Evolutionary conservation across 2,797 vertebrate species (phyloP).

Genomic region (Loris lydekkerianus): DNA sequence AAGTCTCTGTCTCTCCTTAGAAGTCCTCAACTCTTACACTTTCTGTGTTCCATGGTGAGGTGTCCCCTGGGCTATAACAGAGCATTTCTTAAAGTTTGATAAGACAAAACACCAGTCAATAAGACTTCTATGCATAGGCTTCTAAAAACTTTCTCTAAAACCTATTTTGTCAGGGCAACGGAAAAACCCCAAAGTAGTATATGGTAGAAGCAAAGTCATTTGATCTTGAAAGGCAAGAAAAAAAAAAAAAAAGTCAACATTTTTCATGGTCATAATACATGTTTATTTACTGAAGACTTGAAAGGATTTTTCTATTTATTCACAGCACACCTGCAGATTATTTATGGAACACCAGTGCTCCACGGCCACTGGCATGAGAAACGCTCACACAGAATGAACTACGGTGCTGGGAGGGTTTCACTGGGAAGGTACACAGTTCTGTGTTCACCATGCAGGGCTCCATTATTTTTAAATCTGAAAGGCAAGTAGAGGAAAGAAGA

Average conservation of each 20-base stretch:
- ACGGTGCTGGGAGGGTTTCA: background rate
- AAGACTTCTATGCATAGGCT: background rate
- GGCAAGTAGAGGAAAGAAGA: background rate
- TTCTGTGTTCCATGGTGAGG: background rate
- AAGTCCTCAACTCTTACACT: background rate
- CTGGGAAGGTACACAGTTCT: background rate
- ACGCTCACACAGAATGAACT: background rate
- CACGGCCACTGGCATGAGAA: background rate
- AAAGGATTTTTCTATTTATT: background rate
- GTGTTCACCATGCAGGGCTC: no score
- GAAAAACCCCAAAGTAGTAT: background rate
- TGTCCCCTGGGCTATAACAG: background rate
- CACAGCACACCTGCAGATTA: background rate
- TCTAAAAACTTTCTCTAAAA: constrained; percentile 36
- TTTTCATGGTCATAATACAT: background rate
- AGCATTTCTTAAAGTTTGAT: background rate
- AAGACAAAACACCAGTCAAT: background rate
- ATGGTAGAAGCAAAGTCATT: background rate
- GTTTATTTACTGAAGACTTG: constrained; percentile 11
- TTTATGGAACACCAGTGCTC: background rate
- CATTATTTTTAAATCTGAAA: background rate
- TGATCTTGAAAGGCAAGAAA: background rate
- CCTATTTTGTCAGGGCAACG: constrained; percentile 5
- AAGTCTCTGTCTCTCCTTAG: background rate
- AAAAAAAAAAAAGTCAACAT: background rate